Evolutionary conservation across 1,140 invertebrate genomes (phyloP).

Genomic region (Papilio aristodemus): DNA sequence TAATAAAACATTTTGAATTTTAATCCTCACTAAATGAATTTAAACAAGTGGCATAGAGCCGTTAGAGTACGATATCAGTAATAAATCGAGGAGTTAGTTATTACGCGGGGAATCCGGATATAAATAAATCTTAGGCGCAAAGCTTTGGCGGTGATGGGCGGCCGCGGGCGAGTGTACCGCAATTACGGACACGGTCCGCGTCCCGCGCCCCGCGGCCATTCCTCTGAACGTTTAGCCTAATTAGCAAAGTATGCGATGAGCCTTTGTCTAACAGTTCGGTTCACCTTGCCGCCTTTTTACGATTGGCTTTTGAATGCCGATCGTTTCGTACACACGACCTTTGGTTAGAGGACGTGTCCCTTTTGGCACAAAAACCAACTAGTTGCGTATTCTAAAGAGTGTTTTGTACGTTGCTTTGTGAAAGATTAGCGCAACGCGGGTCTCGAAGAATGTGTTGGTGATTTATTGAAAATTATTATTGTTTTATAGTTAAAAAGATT

Average conservation of each 20-base stretch:
- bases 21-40: constrained; percentile 37
- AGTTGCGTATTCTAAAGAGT: constrained; percentile 46
- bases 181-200: constrained; percentile 59
- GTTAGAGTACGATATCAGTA: constrained; percentile 38
- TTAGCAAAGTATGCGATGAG: constrained; percentile 71
- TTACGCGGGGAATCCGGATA: constrained; percentile 67
- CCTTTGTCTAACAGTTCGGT: constrained; percentile 72
- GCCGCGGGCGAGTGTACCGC: constrained; percentile 49
- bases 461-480: background rate
- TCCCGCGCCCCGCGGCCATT: constrained; percentile 60
- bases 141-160: constrained; percentile 52
- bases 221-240: constrained; percentile 63
- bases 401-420: constrained; percentile 45
- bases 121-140: constrained; percentile 67
- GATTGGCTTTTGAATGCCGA: constrained; percentile 53
- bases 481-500: background rate
- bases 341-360: constrained; percentile 60
- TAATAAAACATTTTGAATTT: constrained; percentile 34
- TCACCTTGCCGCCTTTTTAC: constrained; percentile 72
- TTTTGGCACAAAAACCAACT: constrained; percentile 56
- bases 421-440: constrained; percentile 45
- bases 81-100: constrained; percentile 50
- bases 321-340: constrained; percentile 60
- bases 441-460: constrained; percentile 13
- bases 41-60: constrained; percentile 38